Evolutionary conservation across 2,113 vertebrate species (phyloP), one percentile per base, ranked within the genome.

Genomic region (Dipodomys merriami): DNA sequence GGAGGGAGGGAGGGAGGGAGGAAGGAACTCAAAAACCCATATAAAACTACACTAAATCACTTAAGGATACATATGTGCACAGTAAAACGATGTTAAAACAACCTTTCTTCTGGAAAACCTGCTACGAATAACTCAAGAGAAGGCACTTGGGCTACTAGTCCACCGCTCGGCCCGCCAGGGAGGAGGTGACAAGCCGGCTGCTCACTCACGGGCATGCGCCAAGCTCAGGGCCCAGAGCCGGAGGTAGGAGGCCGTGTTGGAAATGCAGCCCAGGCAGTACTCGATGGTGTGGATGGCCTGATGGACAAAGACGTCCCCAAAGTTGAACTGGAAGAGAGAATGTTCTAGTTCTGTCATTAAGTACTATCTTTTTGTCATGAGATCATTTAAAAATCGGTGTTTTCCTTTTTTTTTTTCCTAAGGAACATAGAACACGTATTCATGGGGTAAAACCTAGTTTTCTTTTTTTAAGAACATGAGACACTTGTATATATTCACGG

Each of bases 251-350:
- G 99, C 99, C 0, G 99, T 99, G 98, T 99, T 99, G 72, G 99
- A 99, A 97, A 99, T 97, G 85, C 99, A 99, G 95, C 99, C 99
- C 97, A 99, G 95, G 96, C 99, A 99, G 97, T 99, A 99, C 97
- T 99, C 99, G 0, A 99, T 99, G 80, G 99, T 99, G 97, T 99
- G 99, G 97, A 99, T 99, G 11, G 98, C 99, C 90, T 99, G 99
- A 95, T 99, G 99, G 98, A 99, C 99, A 94, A 99, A 99, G 91
- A 98, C 80, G 23, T 99, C 98, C 0, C 98, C 96, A 0, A 98
- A 97, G 91, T 99, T 98, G 95, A 98, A 97, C 97, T 98, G 98
- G 97, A 98, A 96, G 23, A 92, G 30, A 94, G 71, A 53, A 53
- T 73, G 76, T 30, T 35, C 25, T 5, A 65, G 60, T 44, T 77